Base-by-base conservation (phyloP, 2,888 invertebrate genomes). In the Tipula unca region DNA sequence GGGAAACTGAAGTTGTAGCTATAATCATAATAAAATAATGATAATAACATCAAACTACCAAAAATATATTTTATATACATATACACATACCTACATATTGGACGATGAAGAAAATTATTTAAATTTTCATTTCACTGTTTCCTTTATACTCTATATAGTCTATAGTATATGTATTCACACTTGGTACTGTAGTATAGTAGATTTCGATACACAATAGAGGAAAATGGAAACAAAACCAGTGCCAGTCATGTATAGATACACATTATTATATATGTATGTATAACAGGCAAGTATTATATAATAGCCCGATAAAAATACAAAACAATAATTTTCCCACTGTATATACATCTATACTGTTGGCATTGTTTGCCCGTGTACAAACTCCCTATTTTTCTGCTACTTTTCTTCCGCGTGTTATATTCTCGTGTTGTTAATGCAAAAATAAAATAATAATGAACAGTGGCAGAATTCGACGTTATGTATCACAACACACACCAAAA, bases 11-110 rank as follows among this genome's bases (percentile, higher is more conserved):
- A 69, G 69, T 69, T 69, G 69, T 69, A 69, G 69, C 25, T 69
- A 25, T 69, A 69, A 69, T 69, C 69, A 69, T 69, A 69, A 69
- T 69, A 69, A 69, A 69, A 69, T 69, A 69, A 69, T 69, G 69
- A 13, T 69, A 20, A 69, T 69, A 25, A 69, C 69, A 69, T 69
- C 69, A 69, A 69, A 69, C 69, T 69, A 25, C 69, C 69, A 69
- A 69, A 69, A 25, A 69, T 25, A 69, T 69, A 25, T 25, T 69
- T 69, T 69, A 69, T 69, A 69, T 25, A 8, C 8, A 25, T n/a
- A n/a, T n/a, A n/a, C n/a, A n/a, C n/a, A n/a, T n/a, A n/a, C n/a
- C n/a, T n/a, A n/a, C n/a, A n/a, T n/a, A n/a, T n/a, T n/a, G n/a
- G 10, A 25, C n/a, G 69, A 25, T 13, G 69, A 25, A 25, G 25